These are phyloP conservation scores for Argentina silus DNA, from an alignment of 2,797 vertebrate genomes.

Conservation along the genomic window DNA sequence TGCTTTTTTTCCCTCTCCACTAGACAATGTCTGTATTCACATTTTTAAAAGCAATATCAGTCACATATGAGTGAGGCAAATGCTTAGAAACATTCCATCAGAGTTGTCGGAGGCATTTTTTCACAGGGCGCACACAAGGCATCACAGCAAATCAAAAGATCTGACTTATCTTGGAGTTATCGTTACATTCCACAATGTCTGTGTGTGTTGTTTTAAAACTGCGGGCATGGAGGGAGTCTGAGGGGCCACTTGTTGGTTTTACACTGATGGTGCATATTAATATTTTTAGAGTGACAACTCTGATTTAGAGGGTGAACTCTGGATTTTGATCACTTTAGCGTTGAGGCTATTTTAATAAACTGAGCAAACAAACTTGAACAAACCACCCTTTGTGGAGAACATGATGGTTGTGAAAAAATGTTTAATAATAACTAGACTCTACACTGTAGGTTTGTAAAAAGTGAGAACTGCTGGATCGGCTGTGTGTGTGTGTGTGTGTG, in stretches of 20 bases:
- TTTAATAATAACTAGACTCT: conserved; percentile 54
- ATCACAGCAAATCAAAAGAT: conserved; percentile 56
- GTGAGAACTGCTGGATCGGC: conserved; percentile 5
- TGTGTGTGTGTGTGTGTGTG: conserved; percentile 22
- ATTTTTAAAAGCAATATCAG: conserved; percentile 46
- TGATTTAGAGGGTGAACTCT: conserved; percentile 53
- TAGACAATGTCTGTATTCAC: conserved; percentile 66
- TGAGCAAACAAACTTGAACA: conserved; percentile 57
- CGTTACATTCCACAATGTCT: conserved; percentile 61
- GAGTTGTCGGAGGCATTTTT: conserved; percentile 22
- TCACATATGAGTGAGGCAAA: conserved; percentile 45
- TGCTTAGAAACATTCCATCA: conserved; percentile 49
- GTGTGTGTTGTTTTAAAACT: conserved; percentile 47
- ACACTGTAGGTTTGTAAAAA: not conserved
- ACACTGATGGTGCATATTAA: conserved; percentile 59
- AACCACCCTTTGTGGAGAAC: conserved; percentile 55
- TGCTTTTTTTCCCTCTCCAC: conserved; percentile 24
- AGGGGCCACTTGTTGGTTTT: conserved; percentile 63
- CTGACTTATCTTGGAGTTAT: conserved; percentile 63
- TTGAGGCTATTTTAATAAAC: conserved; percentile 65
- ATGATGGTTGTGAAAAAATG: conserved; percentile 43
- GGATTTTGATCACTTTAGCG: conserved; percentile 65
- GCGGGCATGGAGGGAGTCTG: conserved; percentile 34
- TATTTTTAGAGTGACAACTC: conserved; percentile 67
- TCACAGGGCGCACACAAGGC: conserved; percentile 44